phyloP scores from a whole-genome alignment of 2,797 vertebrate genomes.

The Propithecus deckenii region DNA sequence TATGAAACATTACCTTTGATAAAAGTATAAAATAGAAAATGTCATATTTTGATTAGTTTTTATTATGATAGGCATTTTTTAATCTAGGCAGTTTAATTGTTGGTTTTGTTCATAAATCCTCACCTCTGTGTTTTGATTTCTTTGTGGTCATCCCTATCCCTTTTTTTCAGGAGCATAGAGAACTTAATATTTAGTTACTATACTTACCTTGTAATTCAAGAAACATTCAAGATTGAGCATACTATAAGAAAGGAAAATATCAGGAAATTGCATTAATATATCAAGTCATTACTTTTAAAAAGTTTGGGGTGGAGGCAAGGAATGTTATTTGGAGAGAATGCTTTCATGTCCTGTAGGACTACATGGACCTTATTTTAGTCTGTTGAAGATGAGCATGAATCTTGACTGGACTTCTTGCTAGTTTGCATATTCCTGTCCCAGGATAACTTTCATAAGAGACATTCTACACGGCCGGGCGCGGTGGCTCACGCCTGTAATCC shows the following conservation, averaged over 20 bases:
- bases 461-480: background rate
- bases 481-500: too few relatives aligned
- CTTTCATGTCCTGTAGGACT: background rate
- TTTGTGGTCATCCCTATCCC: background rate
- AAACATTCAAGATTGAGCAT: background rate
- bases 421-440: conserved; percentile 15
- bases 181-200: conserved; percentile 29
- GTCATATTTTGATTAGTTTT: conserved; percentile 10
- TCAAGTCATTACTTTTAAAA: conserved; percentile 8
- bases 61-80: background rate
- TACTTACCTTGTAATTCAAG: conserved; percentile 39
- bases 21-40: conserved; percentile 34
- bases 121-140: background rate
- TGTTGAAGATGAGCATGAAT: conserved; percentile 11
- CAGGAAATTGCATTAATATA: conserved; percentile 13
- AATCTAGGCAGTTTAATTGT: background rate
- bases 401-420: background rate
- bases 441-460: conserved; percentile 24
- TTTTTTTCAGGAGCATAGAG: background rate
- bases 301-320: background rate
- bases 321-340: background rate
- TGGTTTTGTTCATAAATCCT: background rate
- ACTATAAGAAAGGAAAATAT: conserved; percentile 28
- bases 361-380: background rate
- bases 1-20: conserved; percentile 26